Conservation (phyloP, 2,113 vertebrate species). For the Psophia crepitans region DNA sequence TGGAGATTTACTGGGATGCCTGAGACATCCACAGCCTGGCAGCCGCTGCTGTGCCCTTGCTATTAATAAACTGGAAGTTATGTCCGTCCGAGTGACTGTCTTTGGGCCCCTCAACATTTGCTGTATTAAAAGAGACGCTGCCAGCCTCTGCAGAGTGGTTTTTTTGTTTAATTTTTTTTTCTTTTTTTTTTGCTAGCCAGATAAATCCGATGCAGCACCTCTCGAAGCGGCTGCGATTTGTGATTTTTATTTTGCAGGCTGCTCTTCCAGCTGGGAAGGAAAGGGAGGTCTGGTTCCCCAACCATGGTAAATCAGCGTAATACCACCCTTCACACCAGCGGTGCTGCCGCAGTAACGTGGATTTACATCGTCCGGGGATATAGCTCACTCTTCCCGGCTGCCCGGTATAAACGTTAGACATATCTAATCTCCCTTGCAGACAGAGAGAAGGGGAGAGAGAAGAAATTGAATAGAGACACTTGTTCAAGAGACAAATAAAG, state of each 20-base stretch:
- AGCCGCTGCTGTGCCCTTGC: neutral
- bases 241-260: constrained; percentile 28
- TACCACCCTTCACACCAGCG: neutral
- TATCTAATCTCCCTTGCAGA: neutral
- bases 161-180: neutral
- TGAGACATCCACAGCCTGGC: neutral
- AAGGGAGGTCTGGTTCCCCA: neutral
- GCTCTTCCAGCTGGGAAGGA: neutral
- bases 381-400: neutral
- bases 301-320: neutral
- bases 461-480: neutral
- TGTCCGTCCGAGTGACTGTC: neutral
- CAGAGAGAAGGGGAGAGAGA: neutral
- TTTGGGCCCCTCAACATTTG: neutral
- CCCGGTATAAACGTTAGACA: neutral
- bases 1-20: constrained; percentile 8
- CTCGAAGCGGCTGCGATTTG: neutral
- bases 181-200: neutral
- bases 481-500: neutral
- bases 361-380: neutral
- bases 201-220: neutral
- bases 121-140: neutral
- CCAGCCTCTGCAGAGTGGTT: neutral
- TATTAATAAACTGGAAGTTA: constrained; percentile 24
- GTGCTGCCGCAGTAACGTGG: neutral